Evolutionary conservation across 1,140 invertebrate genomes (phyloP).

Genomic region (Caerostris extrusa): DNA sequence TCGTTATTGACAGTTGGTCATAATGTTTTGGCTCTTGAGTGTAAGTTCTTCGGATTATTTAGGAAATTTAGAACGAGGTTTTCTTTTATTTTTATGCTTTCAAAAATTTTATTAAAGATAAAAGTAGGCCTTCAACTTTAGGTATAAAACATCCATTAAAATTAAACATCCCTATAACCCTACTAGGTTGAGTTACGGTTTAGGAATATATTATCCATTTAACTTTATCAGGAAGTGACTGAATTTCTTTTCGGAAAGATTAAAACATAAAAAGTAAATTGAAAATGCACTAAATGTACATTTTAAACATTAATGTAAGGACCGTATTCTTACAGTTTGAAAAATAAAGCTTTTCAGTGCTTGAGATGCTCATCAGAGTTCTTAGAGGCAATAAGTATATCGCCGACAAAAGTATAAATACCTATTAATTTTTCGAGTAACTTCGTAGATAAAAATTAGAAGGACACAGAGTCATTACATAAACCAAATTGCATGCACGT

Average conservation of each 20-base stretch:
- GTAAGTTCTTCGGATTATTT: not conserved
- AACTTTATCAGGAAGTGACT: slow-evolving; percentile 47
- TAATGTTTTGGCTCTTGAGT: too few species aligned
- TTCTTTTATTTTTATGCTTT: slow-evolving; percentile 24
- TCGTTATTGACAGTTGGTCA: too few species aligned
- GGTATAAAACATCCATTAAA: slow-evolving; percentile 79
- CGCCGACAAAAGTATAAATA: slow-evolving; percentile 79
- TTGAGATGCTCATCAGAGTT: slow-evolving; percentile 80
- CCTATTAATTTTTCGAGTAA: slow-evolving; percentile 36
- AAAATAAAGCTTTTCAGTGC: slow-evolving; percentile 81
- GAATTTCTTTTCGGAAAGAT: slow-evolving; percentile 59
- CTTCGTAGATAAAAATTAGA: slow-evolving; percentile 36
- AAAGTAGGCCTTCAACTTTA: slow-evolving; percentile 31
- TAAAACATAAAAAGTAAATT: slow-evolving; percentile 70
- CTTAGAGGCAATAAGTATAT: slow-evolving; percentile 81
- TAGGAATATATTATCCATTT: slow-evolving; percentile 75
- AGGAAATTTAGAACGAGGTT: not conserved
- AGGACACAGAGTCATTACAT: slow-evolving; percentile 65
- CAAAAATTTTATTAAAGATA: not conserved
- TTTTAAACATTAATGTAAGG: slow-evolving; percentile 80
- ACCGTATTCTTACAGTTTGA: slow-evolving; percentile 79
- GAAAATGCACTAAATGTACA: slow-evolving; percentile 62
- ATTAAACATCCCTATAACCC: slow-evolving; percentile 81
- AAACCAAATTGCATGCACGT: slow-evolving; percentile 76
- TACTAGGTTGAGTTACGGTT: slow-evolving; percentile 80